These are phyloP conservation scores for Melieria omissa DNA, from an alignment of 2,888 invertebrate genomes.

Conservation along the genomic window DNA sequence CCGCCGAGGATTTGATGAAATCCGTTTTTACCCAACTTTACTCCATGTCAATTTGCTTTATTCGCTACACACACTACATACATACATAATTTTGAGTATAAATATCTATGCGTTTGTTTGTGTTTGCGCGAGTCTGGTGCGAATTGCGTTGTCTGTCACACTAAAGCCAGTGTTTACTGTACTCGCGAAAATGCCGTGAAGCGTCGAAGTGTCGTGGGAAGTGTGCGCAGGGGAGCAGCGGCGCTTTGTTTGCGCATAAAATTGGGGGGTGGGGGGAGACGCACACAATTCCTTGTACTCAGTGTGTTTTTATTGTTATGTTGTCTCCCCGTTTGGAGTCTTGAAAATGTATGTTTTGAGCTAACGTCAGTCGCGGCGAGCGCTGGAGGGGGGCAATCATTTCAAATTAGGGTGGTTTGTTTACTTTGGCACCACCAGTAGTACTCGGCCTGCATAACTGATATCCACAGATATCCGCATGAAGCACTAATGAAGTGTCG, in stretches of 20 bases:
- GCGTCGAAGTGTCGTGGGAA: conserved; percentile 3
- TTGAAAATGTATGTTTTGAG: too few species aligned
- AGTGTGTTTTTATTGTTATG: conserved; percentile 28
- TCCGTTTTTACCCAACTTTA: conserved; percentile 17
- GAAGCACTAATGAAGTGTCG: conserved; percentile 24
- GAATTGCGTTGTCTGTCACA: too few species aligned
- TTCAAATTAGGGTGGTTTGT: conserved; percentile 10
- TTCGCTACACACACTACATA: neutral
- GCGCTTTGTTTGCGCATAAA: neutral
- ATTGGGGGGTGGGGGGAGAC: neutral
- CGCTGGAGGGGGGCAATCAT: neutral
- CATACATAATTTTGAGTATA: neutral
- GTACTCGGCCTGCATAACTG: too few species aligned
- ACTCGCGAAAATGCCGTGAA: too few species aligned
- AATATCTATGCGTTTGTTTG: neutral
- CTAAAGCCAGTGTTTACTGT: too few species aligned
- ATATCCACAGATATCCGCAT: too few species aligned
- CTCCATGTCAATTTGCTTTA: neutral
- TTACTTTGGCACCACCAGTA: neutral
- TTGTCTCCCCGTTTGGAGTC: conserved; percentile 4
- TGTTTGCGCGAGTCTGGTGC: too few species aligned
- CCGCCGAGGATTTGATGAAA: conserved; percentile 5
- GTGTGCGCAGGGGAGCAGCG: too few species aligned
- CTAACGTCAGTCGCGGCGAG: neutral
- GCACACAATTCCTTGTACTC: neutral